phyloP scores from a whole-genome alignment of 2,113 vertebrate genomes.

The Eira barbara region DNA sequence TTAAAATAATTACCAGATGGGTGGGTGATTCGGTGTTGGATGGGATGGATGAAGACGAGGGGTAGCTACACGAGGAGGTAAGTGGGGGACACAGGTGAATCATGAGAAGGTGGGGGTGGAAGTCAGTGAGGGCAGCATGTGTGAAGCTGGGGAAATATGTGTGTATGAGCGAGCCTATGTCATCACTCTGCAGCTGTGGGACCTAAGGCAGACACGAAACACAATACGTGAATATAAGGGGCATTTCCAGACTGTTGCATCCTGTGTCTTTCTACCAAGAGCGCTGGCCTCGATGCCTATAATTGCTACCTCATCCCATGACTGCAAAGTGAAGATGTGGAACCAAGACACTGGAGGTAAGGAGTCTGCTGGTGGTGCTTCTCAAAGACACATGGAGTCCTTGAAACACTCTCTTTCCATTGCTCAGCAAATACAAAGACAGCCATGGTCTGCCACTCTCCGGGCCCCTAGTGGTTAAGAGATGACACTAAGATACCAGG shows the following conservation, averaged over 20 bases:
- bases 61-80: neutral
- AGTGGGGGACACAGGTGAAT: neutral
- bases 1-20: neutral
- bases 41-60: neutral
- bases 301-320: slow-evolving; percentile 92
- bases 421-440: neutral
- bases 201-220: slow-evolving; percentile 91
- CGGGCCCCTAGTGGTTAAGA: neutral
- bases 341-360: slow-evolving; percentile 92
- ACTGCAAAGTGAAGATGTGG: slow-evolving; percentile 94
- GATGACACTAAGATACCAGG: neutral
- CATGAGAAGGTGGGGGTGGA: neutral
- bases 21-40: neutral
- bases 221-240: slow-evolving; percentile 91
- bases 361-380: neutral
- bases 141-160: neutral
- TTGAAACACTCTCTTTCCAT: neutral
- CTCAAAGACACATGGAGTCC: neutral
- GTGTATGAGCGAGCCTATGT: neutral
- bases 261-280: slow-evolving; percentile 90
- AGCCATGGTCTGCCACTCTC: neutral
- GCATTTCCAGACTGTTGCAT: slow-evolving; percentile 91
- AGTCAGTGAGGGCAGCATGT: neutral
- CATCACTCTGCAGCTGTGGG: slow-evolving; percentile 90
- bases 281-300: slow-evolving; percentile 63